Percentiles rank a stretch among this genome's conserved stretches.
Conservation (phyloP, 2,888 invertebrate species). For the Sicus ferrugineus region DNA sequence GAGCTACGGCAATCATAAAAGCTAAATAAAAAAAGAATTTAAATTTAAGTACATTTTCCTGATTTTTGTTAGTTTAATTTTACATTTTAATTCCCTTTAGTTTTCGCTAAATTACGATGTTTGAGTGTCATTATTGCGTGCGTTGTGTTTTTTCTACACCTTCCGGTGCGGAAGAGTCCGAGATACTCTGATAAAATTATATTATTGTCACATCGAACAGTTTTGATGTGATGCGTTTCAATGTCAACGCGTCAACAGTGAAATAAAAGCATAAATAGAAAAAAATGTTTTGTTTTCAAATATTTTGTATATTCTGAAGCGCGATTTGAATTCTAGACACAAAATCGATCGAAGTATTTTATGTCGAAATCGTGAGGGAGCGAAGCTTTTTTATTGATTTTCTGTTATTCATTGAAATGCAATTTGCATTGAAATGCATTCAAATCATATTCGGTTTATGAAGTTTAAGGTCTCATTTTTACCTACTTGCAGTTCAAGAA, state of each 20-base stretch:
- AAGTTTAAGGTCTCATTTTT: neutral
- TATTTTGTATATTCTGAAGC: neutral
- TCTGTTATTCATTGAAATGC: neutral
- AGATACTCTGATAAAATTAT: neutral
- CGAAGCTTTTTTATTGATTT: neutral
- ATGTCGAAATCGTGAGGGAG: neutral
- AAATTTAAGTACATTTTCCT: neutral
- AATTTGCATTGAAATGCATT: neutral
- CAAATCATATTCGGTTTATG: neutral
- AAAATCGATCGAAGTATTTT: neutral
- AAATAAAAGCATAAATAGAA: neutral
- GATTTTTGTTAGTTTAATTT: neutral
- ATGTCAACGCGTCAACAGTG: no score
- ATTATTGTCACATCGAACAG: conserved; percentile 1
- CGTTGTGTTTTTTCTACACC: neutral
- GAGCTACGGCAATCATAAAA: neutral
- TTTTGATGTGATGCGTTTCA: neutral
- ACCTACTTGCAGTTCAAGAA: no score
- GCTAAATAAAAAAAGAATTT: neutral
- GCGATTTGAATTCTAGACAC: conserved; percentile 7
- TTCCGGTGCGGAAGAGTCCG: conserved; percentile 27
- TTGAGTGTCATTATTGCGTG: neutral
- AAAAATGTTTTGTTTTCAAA: neutral
- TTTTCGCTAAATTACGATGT: neutral
- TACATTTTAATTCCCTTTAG: neutral